Conservation (phyloP, 2,113 vertebrate species). For the Rhinogobius similis region DNA sequence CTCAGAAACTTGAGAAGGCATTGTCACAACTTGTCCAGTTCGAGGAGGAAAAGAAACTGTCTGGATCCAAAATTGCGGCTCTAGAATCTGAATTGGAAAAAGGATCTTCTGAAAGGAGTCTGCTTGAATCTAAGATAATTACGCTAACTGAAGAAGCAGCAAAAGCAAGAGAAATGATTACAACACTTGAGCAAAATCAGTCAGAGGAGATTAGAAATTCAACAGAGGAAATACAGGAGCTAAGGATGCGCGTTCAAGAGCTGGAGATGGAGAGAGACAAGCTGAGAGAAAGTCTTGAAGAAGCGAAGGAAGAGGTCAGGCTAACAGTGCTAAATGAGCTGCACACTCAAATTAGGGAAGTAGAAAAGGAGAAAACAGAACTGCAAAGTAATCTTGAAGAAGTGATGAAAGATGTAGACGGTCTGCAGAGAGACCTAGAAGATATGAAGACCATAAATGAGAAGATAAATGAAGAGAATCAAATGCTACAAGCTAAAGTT, state of each 20-base stretch:
- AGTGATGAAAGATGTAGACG: conserved; percentile 76
- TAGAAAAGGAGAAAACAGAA: conserved; percentile 79
- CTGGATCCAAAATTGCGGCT: conserved; percentile 53
- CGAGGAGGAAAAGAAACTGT: conserved; percentile 62
- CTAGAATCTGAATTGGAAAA: conserved; percentile 74
- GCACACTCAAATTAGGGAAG: conserved; percentile 74
- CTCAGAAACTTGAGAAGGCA: conserved; percentile 74
- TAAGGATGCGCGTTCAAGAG: conserved; percentile 55
- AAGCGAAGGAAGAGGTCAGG: conserved; percentile 66
- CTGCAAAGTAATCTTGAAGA: conserved; percentile 81
- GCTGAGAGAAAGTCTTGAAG: conserved; percentile 67
- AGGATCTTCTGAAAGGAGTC: conserved; percentile 68
- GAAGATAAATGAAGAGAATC: conserved; percentile 82
- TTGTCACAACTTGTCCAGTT: conserved; percentile 64
- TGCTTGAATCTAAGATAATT: conserved; percentile 60
- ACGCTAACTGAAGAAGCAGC: conserved; percentile 74
- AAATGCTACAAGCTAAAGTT: conserved; percentile 73
- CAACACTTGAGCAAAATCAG: conserved; percentile 72
- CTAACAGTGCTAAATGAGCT: conserved; percentile 71
- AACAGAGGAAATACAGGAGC: conserved; percentile 33
- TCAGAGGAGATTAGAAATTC: conserved; percentile 30
- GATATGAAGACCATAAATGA: conserved; percentile 82
- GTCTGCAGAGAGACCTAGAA: conserved; percentile 81
- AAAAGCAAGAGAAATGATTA: conserved; percentile 24
- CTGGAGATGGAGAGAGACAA: conserved; percentile 69